These are phyloP conservation scores for Drosophila prolongata DNA, from an alignment of 2,888 invertebrate species.

Conservation along the genomic window DNA sequence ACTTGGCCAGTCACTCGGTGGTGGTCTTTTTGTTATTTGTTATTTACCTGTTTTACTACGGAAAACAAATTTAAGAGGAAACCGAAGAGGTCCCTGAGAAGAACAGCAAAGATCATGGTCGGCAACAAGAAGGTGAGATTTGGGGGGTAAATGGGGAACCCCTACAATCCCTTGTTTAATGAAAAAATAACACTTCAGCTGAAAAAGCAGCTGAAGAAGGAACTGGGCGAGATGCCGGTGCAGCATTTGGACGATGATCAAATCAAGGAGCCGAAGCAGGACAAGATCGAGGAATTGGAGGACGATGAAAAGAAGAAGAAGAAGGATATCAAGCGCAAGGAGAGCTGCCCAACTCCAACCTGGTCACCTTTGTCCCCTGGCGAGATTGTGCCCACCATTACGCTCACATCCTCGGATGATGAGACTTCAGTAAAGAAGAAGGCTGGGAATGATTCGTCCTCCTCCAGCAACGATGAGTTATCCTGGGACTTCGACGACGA, in stretches of 20 bases:
- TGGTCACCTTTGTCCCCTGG: background rate
- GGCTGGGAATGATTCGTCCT: background rate
- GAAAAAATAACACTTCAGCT: background rate
- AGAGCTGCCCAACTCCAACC: too few species aligned
- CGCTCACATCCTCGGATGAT: slow-evolving; percentile 9
- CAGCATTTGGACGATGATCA: slow-evolving; percentile 3
- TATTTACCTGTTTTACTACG: background rate
- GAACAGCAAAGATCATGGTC: background rate
- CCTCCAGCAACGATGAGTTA: background rate
- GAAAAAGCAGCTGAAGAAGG: slow-evolving; percentile 17
- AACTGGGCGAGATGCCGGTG: slow-evolving; percentile 10
- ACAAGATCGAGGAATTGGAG: background rate
- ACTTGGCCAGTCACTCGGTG: background rate
- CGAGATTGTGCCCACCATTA: slow-evolving; percentile 7
- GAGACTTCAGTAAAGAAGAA: background rate
- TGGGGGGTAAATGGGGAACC: background rate
- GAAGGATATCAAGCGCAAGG: background rate
- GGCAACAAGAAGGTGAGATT: slow-evolving; percentile 2
- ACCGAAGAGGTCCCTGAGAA: background rate
- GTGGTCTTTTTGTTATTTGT: background rate
- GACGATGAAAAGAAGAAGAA: background rate
- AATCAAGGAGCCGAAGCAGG: background rate
- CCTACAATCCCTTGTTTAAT: background rate
- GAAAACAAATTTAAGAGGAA: background rate
- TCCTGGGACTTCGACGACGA: background rate